Evolutionary conservation across 2,797 vertebrate species (phyloP).

Genomic region (Labeo calbasu): DNA sequence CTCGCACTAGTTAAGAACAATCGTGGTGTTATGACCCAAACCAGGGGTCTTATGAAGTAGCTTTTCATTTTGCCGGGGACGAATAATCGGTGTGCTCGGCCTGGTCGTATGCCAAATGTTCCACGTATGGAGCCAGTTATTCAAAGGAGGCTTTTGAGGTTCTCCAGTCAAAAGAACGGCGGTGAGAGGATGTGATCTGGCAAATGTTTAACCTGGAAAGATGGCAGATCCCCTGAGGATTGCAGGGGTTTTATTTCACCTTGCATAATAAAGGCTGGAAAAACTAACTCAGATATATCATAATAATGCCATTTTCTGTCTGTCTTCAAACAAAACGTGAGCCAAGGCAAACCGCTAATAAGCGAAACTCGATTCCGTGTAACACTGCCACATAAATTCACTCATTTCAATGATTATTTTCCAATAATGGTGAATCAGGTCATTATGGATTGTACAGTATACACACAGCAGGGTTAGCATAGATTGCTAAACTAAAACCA

Average conservation of each 20-base stretch:
- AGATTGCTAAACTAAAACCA: neutral
- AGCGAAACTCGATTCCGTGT: neutral
- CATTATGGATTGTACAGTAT: neutral
- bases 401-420: neutral
- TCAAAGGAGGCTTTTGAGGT: constrained; percentile 63
- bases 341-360: constrained; percentile 24
- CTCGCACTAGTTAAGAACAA: constrained; percentile 88
- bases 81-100: constrained; percentile 72
- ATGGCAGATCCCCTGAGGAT: constrained; percentile 45
- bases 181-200: constrained; percentile 62
- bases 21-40: constrained; percentile 86
- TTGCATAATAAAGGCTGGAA: constrained; percentile 35
- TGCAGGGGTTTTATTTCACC: constrained; percentile 39
- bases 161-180: constrained; percentile 59
- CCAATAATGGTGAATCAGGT: neutral
- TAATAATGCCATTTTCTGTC: constrained; percentile 33
- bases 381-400: neutral
- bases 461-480: neutral
- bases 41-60: constrained; percentile 83
- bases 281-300: neutral
- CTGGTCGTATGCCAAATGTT: constrained; percentile 68
- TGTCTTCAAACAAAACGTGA: constrained; percentile 23
- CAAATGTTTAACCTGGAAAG: constrained; percentile 55
- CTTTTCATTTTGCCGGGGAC: constrained; percentile 77
- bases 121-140: constrained; percentile 55